These are phyloP conservation scores for Palythoa caribaeorum DNA, from an alignment of 92 coral and sea anemone species.

Conservation along the genomic window DNA sequence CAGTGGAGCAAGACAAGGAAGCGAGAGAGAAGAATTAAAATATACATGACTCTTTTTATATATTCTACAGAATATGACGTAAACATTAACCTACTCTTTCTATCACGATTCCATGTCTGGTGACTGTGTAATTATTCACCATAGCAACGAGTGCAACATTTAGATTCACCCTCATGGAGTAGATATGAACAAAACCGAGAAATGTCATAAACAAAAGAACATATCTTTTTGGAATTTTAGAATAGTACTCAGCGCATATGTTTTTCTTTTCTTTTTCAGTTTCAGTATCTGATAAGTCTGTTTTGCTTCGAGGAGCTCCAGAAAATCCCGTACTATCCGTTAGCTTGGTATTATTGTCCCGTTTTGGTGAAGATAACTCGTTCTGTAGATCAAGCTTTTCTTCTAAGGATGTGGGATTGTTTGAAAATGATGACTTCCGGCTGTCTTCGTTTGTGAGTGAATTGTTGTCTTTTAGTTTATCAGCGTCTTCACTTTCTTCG, in stretches of 20 bases:
- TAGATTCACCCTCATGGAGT: constrained; percentile 91
- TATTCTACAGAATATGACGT: too few relatives aligned
- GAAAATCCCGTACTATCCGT: background rate
- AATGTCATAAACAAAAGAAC: constrained; percentile 86
- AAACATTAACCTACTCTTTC: constrained; percentile 57
- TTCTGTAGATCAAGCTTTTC: background rate
- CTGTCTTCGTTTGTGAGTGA: background rate
- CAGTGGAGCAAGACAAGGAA: too few relatives aligned
- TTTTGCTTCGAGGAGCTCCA: background rate
- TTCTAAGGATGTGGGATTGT: background rate
- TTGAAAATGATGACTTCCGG: background rate
- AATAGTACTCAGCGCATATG: constrained; percentile 1
- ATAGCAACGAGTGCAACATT: constrained; percentile 97
- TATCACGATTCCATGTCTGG: constrained; percentile 71
- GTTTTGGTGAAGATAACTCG: constrained; percentile 14
- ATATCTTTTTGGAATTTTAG: constrained; percentile 88
- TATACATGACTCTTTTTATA: too few relatives aligned
- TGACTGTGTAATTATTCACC: constrained; percentile 91
- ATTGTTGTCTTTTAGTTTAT: background rate
- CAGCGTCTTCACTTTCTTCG: background rate
- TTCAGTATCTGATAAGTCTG: background rate
- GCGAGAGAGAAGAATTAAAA: too few relatives aligned
- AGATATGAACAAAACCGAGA: constrained; percentile 94
- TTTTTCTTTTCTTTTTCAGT: constrained; percentile 1
- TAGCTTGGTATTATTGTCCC: background rate